Conservation (phyloP, 2,888 invertebrate genomes). For the Euphydryas editha region DNA sequence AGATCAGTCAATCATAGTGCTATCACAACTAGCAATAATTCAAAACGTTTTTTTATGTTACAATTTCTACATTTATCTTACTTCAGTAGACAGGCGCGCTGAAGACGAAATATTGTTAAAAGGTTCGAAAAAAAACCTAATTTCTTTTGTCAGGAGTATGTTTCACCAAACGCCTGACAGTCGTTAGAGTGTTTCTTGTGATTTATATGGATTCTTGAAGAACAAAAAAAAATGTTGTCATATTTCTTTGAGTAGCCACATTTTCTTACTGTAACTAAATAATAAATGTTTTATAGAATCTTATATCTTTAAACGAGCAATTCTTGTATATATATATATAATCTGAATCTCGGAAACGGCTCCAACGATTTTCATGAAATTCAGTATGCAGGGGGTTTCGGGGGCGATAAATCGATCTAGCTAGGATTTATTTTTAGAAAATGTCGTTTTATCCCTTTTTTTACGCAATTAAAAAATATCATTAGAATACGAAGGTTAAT, state of each 20-base stretch:
- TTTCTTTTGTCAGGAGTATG: conserved; percentile 36
- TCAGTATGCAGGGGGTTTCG: too few species aligned
- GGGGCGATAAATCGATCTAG: too few species aligned
- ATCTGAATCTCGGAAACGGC: too few species aligned
- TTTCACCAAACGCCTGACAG: conserved; percentile 33
- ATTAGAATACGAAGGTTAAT: too few species aligned
- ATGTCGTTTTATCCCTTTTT: too few species aligned
- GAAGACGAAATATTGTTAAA: conserved; percentile 28
- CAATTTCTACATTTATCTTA: conserved; percentile 34
- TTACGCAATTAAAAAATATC: too few species aligned
- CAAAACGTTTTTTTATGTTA: conserved; percentile 24
- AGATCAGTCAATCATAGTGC: neutral
- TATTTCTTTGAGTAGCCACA: conserved; percentile 3
- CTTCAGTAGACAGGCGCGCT: conserved; percentile 32
- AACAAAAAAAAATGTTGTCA: conserved; percentile 18
- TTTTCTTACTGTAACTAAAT: neutral
- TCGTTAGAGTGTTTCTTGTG: conserved; percentile 20
- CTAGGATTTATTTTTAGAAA: too few species aligned
- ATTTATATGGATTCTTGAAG: conserved; percentile 30
- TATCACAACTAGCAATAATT: conserved; percentile 11
- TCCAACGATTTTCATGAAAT: too few species aligned
- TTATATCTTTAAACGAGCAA: neutral
- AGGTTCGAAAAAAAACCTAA: conserved; percentile 31
- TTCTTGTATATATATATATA: neutral
- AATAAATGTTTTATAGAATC: neutral